Evolutionary conservation across 1,140 invertebrate species (phyloP).

Genomic region (Drosophila virilis): DNA sequence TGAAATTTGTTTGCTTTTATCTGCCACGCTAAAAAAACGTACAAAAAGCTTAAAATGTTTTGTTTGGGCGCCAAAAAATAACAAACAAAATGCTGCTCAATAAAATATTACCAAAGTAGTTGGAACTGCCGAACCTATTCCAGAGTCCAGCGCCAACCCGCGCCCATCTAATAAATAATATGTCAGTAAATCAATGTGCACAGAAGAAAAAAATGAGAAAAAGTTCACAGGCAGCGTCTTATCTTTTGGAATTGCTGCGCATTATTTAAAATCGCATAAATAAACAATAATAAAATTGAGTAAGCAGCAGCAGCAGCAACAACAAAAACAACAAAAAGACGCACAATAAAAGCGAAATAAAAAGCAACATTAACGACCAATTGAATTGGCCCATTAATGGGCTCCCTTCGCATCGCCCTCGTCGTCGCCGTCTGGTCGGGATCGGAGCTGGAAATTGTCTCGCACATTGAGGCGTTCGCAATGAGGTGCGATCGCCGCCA

Average conservation of each 20-base stretch:
- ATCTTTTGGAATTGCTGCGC: constrained; percentile 70
- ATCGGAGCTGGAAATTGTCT: constrained; percentile 18
- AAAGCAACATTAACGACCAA: constrained; percentile 79
- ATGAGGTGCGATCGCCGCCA: constrained; percentile 47
- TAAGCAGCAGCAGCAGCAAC: constrained; percentile 55
- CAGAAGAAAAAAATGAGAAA: constrained; percentile 4
- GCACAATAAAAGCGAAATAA: constrained; percentile 74
- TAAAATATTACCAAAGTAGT: constrained; percentile 51
- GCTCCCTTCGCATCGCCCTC: constrained; percentile 59
- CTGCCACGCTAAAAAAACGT: constrained; percentile 45
- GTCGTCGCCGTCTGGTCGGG: constrained; percentile 62
- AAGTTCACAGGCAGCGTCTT: constrained; percentile 58
- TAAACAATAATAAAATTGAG: constrained; percentile 81
- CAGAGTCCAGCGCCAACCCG: constrained; percentile 11
- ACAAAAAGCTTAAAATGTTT: constrained; percentile 42
- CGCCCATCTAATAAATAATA: constrained; percentile 68
- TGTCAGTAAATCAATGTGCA: constrained; percentile 67
- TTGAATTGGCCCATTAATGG: constrained; percentile 77
- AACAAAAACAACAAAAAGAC: constrained; percentile 39
- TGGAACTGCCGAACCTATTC: constrained; percentile 16
- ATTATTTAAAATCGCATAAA: constrained; percentile 81
- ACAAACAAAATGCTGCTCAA: constrained; percentile 38
- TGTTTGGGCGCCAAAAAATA: constrained; percentile 34
- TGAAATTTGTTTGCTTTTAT: constrained; percentile 67
- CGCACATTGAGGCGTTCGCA: constrained; percentile 19